These are phyloP conservation scores for Castor canadensis DNA, from an alignment of 2,113 vertebrate genomes.

Conservation along the genomic window DNA sequence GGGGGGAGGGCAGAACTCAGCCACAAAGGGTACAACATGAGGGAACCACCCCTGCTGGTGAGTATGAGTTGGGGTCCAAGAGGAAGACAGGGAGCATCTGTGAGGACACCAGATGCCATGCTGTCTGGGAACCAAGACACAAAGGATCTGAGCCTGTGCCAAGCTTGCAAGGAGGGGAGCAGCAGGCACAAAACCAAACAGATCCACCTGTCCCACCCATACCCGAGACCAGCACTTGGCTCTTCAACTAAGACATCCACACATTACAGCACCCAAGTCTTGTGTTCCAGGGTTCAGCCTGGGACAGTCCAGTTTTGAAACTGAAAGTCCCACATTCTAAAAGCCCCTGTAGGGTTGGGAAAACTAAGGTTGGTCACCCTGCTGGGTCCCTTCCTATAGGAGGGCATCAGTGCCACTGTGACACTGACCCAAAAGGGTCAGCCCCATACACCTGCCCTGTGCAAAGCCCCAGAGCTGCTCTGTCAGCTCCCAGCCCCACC, in stretches of 20 bases:
- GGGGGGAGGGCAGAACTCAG: no score
- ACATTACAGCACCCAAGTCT: no score
- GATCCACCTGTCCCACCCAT: neutral
- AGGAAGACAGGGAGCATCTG: neutral
- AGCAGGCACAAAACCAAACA: neutral
- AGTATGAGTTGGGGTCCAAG: neutral
- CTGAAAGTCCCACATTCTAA: neutral
- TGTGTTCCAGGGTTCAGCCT: no score
- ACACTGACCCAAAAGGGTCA: no score
- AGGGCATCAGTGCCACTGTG: conserved; percentile 44
- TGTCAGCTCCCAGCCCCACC: no score
- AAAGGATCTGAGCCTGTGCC: neutral
- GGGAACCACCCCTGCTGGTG: neutral
- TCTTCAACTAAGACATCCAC: no score
- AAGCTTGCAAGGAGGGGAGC: neutral
- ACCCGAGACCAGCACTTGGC: no score
- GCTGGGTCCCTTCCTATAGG: conserved; percentile 61
- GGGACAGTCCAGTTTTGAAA: neutral
- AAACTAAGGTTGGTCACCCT: neutral
- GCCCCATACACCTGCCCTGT: conserved; percentile 65
- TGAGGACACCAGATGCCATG: neutral
- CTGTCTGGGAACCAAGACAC: neutral
- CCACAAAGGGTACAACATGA: neutral
- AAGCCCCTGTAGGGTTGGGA: neutral
- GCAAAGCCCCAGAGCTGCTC: no score